Evolutionary conservation across 1,140 invertebrate species (phyloP).

Genomic region (Steinernema feltiae): DNA sequence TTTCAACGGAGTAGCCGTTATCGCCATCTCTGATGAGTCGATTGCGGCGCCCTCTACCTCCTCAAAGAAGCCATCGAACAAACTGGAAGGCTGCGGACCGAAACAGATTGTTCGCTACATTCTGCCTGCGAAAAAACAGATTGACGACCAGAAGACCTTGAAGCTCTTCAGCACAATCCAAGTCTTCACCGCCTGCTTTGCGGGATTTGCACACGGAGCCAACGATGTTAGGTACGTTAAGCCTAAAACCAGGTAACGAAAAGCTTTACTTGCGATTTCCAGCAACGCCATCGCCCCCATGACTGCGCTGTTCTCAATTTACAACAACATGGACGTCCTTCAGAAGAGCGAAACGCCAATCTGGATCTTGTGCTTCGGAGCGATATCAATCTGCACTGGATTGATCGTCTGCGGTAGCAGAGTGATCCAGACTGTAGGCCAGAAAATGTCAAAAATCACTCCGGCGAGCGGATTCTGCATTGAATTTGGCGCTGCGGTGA

Average conservation of each 20-base stretch:
- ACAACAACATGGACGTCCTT: slow-evolving; percentile 61
- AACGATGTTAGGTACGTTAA: slow-evolving; percentile 81
- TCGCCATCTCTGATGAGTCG: too few species aligned
- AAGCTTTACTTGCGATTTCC: slow-evolving; percentile 46
- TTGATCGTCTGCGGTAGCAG: slow-evolving; percentile 89
- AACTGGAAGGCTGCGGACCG: too few species aligned
- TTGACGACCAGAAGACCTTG: slow-evolving; percentile 66
- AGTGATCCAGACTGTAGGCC: slow-evolving; percentile 91
- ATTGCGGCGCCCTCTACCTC: too few species aligned
- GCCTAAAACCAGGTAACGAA: neutral
- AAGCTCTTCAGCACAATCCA: slow-evolving; percentile 87
- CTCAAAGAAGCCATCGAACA: neutral
- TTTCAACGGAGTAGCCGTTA: too few species aligned
- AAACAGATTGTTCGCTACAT: slow-evolving; percentile 15
- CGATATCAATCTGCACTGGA: slow-evolving; percentile 85
- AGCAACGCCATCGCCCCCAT: slow-evolving; percentile 96
- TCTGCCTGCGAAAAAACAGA: slow-evolving; percentile 54
- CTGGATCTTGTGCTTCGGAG: slow-evolving; percentile 83
- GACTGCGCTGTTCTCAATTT: slow-evolving; percentile 83
- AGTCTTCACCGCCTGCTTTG: slow-evolving; percentile 88
- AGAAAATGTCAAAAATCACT: slow-evolving; percentile 91
- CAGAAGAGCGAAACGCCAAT: slow-evolving; percentile 78
- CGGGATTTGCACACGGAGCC: slow-evolving; percentile 94
- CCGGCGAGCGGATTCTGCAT: slow-evolving; percentile 90
- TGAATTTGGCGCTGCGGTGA: slow-evolving; percentile 88